A percentile compares a stretch with the other conserved stretches of the same genome.
These are phyloP conservation scores for Dipodomys ordii DNA, from an alignment of 2,113 vertebrate species.

Conservation along the genomic window DNA sequence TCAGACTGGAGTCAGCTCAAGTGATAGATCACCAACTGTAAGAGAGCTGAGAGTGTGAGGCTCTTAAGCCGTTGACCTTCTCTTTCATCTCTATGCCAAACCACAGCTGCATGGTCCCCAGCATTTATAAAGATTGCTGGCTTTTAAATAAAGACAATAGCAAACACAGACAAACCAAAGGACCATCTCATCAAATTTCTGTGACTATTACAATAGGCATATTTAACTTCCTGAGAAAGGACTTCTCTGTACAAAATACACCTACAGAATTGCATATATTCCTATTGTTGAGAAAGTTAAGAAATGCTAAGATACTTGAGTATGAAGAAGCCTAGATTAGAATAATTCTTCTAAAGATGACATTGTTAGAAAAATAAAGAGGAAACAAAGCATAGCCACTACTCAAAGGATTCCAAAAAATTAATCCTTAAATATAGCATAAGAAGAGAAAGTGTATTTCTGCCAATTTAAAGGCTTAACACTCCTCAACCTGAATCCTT, in stretches of 20 bases:
- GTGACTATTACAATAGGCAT: background rate
- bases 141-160: background rate
- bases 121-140: background rate
- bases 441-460: background rate
- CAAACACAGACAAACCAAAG: background rate
- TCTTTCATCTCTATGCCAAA: background rate
- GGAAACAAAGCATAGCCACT: background rate
- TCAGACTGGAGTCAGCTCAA: no score
- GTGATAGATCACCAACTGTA: no score
- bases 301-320: background rate
- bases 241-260: background rate
- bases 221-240: background rate
- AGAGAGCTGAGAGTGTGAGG: no score
- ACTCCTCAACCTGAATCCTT: constrained; percentile 18
- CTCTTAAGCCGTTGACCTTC: background rate
- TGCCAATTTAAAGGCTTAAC: background rate
- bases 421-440: background rate
- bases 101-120: background rate
- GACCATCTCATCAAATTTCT: background rate
- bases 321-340: background rate
- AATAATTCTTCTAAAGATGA: background rate
- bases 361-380: background rate
- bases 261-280: background rate
- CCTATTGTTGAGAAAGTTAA: background rate
- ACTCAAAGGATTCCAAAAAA: background rate